These are phyloP conservation scores for Porites rus DNA, from an alignment of 92 coral and sea anemone genomes.

Conservation along the genomic window DNA sequence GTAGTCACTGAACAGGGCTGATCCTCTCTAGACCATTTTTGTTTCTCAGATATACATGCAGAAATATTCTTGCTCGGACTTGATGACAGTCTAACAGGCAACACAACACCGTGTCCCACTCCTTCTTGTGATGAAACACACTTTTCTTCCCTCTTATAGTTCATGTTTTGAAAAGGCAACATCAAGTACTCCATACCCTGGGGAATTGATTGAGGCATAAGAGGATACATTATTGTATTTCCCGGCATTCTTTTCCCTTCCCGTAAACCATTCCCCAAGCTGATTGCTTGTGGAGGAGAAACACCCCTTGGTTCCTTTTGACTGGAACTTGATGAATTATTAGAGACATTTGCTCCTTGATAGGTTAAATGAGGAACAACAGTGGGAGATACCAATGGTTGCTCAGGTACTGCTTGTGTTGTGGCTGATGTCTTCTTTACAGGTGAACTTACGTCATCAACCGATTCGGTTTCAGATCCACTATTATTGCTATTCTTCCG, in stretches of 20 bases:
- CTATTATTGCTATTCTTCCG: conserved; percentile 14
- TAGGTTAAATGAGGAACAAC: not conserved
- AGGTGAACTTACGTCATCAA: not conserved
- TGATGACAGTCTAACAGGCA: conserved; percentile 1
- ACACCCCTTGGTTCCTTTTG: not conserved
- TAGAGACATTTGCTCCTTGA: conserved; percentile 1
- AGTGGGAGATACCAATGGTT: conserved; percentile 11
- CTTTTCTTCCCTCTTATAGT: not conserved
- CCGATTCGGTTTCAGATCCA: conserved; percentile 45
- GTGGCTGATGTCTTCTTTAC: conserved; percentile 17
- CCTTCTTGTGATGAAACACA: not conserved
- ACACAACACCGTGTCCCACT: not conserved
- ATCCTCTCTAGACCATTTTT: not conserved
- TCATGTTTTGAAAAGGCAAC: conserved; percentile 24
- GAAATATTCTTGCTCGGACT: not conserved
- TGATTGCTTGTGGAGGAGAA: not conserved
- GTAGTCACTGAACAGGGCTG: not conserved
- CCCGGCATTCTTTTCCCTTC: not conserved
- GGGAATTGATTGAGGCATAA: conserved; percentile 2
- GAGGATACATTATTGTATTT: not conserved
- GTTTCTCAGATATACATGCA: not conserved
- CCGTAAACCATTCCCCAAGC: not conserved
- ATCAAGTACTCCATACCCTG: conserved; percentile 5
- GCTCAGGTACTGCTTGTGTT: conserved; percentile 12
- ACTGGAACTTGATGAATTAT: not conserved